Evolutionary conservation across 2,797 vertebrate genomes (phyloP).

Genomic region (Phyllotis vaccarum): DNA sequence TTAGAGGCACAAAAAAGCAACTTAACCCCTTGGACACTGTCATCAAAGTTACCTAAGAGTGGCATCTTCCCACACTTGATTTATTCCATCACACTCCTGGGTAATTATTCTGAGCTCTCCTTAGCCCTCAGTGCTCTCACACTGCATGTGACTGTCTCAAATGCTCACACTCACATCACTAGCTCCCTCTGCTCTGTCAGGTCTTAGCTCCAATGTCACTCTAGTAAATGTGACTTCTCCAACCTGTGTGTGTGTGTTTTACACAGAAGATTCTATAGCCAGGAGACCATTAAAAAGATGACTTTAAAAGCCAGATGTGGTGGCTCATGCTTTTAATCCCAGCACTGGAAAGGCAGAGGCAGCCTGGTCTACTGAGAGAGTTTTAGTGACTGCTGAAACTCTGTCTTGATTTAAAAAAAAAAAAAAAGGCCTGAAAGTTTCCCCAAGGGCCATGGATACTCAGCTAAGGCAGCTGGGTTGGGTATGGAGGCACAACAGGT

Average conservation of each 20-base stretch:
- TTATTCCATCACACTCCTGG: neutral
- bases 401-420: neutral
- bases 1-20: conserved; percentile 26
- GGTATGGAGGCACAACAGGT: neutral
- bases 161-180: neutral
- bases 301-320: neutral
- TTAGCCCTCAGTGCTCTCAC: neutral
- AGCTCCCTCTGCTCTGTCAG: neutral
- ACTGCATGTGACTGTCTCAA: neutral
- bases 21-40: neutral
- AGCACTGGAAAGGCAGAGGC: neutral
- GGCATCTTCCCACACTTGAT: neutral
- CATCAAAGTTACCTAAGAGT: neutral
- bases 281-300: neutral
- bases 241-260: neutral
- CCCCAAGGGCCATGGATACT: neutral
- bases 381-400: neutral
- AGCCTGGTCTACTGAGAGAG: neutral
- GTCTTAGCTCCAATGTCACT: neutral
- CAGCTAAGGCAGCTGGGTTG: neutral
- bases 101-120: neutral
- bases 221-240: neutral
- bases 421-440: neutral
- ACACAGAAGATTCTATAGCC: neutral
- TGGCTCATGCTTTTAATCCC: neutral